Conservation (phyloP, 1,140 invertebrate genomes). For the Capitella teleta region DNA sequence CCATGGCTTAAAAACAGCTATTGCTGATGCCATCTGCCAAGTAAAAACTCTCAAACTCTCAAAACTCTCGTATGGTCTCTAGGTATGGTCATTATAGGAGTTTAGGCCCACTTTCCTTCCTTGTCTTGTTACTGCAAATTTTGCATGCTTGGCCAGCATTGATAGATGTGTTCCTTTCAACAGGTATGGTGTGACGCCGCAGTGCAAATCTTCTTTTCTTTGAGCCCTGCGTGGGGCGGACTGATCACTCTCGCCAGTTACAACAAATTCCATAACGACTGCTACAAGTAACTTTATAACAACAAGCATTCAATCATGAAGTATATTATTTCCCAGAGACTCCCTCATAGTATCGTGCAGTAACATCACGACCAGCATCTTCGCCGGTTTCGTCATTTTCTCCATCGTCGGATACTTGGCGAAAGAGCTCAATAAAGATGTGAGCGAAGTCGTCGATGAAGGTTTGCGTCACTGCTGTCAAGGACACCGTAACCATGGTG, state of each 20-base stretch:
- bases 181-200: conserved; percentile 72
- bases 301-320: not conserved
- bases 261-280: conserved; percentile 37
- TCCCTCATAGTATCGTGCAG: not conserved
- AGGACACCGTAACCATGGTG: not conserved
- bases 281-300: conserved; percentile 23
- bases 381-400: conserved; percentile 26
- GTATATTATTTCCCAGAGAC: not conserved
- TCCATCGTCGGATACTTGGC: conserved; percentile 28
- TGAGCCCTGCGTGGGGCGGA: conserved; percentile 34
- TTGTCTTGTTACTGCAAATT: too few species aligned
- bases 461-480: conserved; percentile 5
- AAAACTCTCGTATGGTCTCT: too few species aligned
- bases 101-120: too few species aligned
- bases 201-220: conserved; percentile 66
- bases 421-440: conserved; percentile 7
- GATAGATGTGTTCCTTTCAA: too few species aligned
- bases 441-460: conserved; percentile 6
- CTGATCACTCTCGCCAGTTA: conserved; percentile 33
- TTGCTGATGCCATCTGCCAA: too few species aligned
- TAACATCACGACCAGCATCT: conserved; percentile 53
- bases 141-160: too few species aligned
- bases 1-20: too few species aligned
- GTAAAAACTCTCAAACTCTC: too few species aligned
- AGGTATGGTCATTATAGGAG: too few species aligned